A percentile compares a stretch with the other conserved stretches of the same genome.
Evolutionary conservation across 2,888 invertebrate genomes (phyloP).

Genomic region (Eupithecia subfuscata): DNA sequence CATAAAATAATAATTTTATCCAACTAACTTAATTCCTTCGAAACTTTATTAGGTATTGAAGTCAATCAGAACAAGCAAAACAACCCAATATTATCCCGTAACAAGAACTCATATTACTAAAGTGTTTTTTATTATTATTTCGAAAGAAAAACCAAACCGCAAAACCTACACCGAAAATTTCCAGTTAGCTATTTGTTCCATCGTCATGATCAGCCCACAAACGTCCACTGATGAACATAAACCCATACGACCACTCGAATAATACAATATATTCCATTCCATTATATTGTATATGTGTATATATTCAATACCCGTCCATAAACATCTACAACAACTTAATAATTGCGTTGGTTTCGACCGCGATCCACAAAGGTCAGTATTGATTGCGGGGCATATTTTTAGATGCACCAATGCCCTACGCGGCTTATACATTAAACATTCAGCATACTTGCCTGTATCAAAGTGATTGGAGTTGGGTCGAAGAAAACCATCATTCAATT

Average conservation of each 20-base stretch:
- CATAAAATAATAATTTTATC: background rate
- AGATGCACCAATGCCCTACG: conserved; percentile 64
- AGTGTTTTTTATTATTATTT: background rate
- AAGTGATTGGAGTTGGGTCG: conserved; percentile 46
- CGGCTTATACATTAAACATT: conserved; percentile 71
- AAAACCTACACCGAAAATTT: background rate
- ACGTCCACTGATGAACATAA: background rate
- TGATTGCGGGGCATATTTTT: conserved; percentile 79
- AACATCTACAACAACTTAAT: conserved; percentile 4
- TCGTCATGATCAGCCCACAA: background rate
- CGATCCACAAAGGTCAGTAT: conserved; percentile 60
- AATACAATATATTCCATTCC: background rate
- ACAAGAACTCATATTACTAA: background rate
- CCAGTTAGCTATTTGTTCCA: background rate
- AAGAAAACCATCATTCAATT: background rate
- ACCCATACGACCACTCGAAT: background rate
- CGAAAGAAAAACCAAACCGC: background rate
- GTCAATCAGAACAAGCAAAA: conserved; percentile 24
- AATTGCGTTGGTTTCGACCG: conserved; percentile 26
- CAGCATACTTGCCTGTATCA: conserved; percentile 47
- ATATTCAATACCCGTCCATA: background rate
- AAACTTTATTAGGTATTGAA: conserved; percentile 3
- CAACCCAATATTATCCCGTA: background rate
- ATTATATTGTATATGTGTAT: too few relatives aligned
- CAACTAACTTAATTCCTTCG: background rate